A percentile compares a stretch with the other conserved stretches of the same genome.
phyloP scores from a whole-genome alignment of 1,140 invertebrate genomes.

The Papilio dardanus region DNA sequence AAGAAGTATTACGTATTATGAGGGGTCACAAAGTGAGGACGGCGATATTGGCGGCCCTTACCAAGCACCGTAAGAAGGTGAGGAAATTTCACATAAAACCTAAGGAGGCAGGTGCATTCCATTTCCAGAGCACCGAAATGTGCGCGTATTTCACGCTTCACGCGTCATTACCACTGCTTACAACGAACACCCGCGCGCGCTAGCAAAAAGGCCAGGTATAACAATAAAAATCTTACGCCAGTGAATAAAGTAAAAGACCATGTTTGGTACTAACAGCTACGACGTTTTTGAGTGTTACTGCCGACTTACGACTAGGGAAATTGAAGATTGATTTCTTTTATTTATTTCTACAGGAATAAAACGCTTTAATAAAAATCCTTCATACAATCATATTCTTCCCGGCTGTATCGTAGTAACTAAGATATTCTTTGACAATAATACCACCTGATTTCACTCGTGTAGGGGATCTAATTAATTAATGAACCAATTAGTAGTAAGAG shows the following conservation, averaged over 20 bases:
- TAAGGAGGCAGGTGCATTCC: conserved; percentile 80
- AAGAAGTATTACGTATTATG: conserved; percentile 80
- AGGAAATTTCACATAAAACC: conserved; percentile 79
- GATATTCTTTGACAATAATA: neutral
- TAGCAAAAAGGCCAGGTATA: conserved; percentile 69
- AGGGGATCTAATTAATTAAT: neutral
- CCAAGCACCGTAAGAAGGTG: conserved; percentile 71
- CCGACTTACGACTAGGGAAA: conserved; percentile 7
- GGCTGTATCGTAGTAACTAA: neutral
- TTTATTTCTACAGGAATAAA: neutral
- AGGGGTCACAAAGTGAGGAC: conserved; percentile 79
- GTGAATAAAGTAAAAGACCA: conserved; percentile 56
- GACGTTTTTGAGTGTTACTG: conserved; percentile 43
- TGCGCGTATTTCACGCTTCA: conserved; percentile 76
- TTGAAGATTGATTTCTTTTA: conserved; percentile 26
- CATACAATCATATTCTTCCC: too few species aligned
- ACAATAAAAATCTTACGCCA: conserved; percentile 75
- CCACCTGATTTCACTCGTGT: neutral
- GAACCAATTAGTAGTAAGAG: neutral
- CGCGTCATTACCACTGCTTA: conserved; percentile 72
- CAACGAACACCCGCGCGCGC: conserved; percentile 56
- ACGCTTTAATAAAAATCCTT: too few species aligned
- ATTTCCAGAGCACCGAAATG: conserved; percentile 75
- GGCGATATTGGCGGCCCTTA: conserved; percentile 77
- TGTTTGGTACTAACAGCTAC: conserved; percentile 47